Percentiles rank a stretch among this genome's conserved stretches.
These are phyloP conservation scores for Heliornis fulica DNA, from an alignment of 2,113 vertebrate species.

Conservation along the genomic window DNA sequence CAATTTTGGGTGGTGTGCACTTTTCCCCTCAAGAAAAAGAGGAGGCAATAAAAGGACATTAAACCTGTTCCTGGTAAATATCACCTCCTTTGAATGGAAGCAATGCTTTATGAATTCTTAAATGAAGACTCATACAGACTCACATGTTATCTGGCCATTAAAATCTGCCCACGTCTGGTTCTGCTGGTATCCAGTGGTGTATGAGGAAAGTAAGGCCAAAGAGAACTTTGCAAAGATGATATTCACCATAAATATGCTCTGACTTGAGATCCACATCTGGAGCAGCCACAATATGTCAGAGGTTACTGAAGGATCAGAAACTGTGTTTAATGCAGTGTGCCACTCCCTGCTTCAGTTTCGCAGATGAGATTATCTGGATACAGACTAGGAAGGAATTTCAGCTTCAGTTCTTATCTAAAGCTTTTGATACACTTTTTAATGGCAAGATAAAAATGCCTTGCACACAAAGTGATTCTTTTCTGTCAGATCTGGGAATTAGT, in stretches of 20 bases:
- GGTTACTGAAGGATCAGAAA: neutral
- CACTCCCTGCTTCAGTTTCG: neutral
- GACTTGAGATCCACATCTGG: neutral
- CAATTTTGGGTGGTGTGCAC: neutral
- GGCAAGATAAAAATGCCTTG: constrained; percentile 29
- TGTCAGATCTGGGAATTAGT: constrained; percentile 48
- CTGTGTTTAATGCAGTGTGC: neutral
- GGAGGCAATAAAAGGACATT: neutral
- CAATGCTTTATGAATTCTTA: neutral
- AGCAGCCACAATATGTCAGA: neutral
- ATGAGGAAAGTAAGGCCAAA: neutral
- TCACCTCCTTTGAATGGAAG: neutral
- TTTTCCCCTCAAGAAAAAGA: neutral
- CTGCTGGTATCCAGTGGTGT: neutral
- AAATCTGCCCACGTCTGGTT: neutral
- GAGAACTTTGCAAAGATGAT: neutral
- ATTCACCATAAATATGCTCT: neutral
- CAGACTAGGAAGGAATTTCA: neutral
- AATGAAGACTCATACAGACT: neutral
- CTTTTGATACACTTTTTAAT: constrained; percentile 8
- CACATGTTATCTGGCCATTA: neutral
- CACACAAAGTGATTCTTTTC: constrained; percentile 18
- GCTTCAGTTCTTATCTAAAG: constrained; percentile 7
- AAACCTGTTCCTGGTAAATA: neutral
- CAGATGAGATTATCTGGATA: neutral